phyloP scores from a whole-genome alignment of 2,888 invertebrate species.

The Hydropsyche betteni region DNA sequence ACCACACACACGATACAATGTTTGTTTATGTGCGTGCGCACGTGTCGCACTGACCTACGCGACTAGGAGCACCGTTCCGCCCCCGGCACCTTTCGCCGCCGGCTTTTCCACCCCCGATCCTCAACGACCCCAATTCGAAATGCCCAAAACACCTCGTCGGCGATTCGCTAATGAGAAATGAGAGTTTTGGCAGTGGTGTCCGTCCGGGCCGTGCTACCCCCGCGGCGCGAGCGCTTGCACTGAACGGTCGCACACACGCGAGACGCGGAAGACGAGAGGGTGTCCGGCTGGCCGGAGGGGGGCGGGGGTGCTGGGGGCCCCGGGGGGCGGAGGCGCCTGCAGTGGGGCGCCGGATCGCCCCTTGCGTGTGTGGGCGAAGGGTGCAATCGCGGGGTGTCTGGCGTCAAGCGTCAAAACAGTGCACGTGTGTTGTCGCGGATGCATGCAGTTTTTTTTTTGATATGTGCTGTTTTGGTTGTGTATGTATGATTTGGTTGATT shows the following conservation, averaged over 20 bases:
- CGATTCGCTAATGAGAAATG: too few relatives aligned
- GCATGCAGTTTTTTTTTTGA: background rate
- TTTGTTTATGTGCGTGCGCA: slow-evolving; percentile 28
- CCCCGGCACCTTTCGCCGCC: slow-evolving; percentile 54
- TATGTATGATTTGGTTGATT: too few relatives aligned
- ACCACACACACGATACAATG: background rate
- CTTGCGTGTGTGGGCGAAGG: background rate
- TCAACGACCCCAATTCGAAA: too few relatives aligned
- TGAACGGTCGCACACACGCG: slow-evolving; percentile 41
- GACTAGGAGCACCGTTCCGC: slow-evolving; percentile 36
- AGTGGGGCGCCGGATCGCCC: slow-evolving; percentile 55
- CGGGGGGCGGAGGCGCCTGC: slow-evolving; percentile 54
- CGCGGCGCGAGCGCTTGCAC: slow-evolving; percentile 51
- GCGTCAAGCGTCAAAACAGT: background rate
- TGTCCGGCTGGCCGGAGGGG: slow-evolving; percentile 52
- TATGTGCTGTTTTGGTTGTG: too few relatives aligned
- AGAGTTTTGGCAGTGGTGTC: slow-evolving; percentile 51
- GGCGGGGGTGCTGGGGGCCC: slow-evolving; percentile 49
- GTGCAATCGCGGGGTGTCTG: background rate
- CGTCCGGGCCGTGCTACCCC: slow-evolving; percentile 54
- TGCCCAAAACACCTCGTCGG: too few relatives aligned
- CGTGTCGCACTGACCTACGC: background rate
- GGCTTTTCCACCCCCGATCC: too few relatives aligned
- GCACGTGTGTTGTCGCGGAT: background rate
- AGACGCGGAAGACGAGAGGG: slow-evolving; percentile 52